Evolutionary conservation across 2,888 invertebrate genomes (phyloP), one percentile per base, ranked within the genome.

Genomic region (Marasmarcha lunaedactyla): DNA sequence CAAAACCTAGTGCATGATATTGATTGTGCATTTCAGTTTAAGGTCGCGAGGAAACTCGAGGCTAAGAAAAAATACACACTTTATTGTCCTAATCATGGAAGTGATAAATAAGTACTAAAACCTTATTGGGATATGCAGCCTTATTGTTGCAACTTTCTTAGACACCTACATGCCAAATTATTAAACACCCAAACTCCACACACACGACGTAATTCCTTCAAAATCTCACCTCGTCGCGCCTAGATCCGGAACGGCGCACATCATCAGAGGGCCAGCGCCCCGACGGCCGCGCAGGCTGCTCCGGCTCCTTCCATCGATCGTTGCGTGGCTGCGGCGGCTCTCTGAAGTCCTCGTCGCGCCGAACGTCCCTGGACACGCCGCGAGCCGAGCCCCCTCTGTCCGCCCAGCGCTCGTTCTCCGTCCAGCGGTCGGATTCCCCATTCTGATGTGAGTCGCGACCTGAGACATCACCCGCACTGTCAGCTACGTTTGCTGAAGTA

Each of bases 251-350:
- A 59, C 78, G 78, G 46, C 81, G 81, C 53, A 79, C 81, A 48
- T 79, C 81, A 50, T 81, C 81, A 37, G 78, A 72, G 46, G 62
- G 60, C 79, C 81, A 78, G 54, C 81, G 74, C 53, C 62, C 65
- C 54, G 53, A 49, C 48, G 84, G 73, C 14, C 78, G 74, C 38
- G 77, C 73, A 41, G 59, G 40, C 47, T 73, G 78, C 64, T 84
- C 78, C 48, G 84, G 85, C 64, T 86, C 86, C 69, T 86, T 86
- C 87, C 87, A 89, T 54, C 89, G 86, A 61, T 88, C 87, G 71
- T 88, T 88, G 57, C 81, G 71, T 55, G 81, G 76, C 62, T 63
- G 58, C 51, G 78, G 72, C 51, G 85, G 72, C 56, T 78, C 78
- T 7, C 20, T 20, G 55, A 61, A 59, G 56, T 68, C 67, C 37